Percentiles rank a stretch among this genome's conserved stretches.
phyloP scores from a whole-genome alignment of 2,888 invertebrate genomes.

The Dione juno region DNA sequence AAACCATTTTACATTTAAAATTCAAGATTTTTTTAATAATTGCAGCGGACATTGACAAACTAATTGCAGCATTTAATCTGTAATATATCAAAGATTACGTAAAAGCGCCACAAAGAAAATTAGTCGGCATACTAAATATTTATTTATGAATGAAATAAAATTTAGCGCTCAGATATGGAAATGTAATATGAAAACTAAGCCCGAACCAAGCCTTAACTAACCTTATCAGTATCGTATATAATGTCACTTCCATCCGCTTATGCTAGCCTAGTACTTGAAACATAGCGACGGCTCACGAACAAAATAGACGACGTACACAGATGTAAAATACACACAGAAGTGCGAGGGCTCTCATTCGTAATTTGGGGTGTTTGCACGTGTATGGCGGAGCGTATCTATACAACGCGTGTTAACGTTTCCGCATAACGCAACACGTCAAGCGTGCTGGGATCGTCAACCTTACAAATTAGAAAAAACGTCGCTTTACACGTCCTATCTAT shows the following conservation, averaged over 20 bases:
- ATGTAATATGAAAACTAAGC: conserved; percentile 27
- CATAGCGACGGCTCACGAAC: conserved; percentile 76
- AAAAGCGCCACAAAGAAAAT: not conserved
- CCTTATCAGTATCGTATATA: conserved; percentile 23
- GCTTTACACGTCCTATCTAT: conserved; percentile 54
- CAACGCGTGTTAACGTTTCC: conserved; percentile 83
- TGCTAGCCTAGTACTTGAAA: conserved; percentile 71
- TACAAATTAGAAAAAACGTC: conserved; percentile 79
- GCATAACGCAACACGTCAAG: conserved; percentile 76
- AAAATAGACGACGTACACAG: conserved; percentile 68
- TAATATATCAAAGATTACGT: not conserved
- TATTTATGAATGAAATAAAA: conserved; percentile 5
- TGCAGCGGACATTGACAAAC: not conserved
- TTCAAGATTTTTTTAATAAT: not conserved
- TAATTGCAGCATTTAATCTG: conserved; percentile 1
- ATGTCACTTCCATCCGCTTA: conserved; percentile 49
- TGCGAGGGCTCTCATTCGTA: conserved; percentile 58
- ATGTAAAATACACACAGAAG: conserved; percentile 57
- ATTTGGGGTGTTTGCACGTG: conserved; percentile 64
- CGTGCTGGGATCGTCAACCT: conserved; percentile 81
- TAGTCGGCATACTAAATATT: not conserved
- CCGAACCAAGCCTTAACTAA: conserved; percentile 14
- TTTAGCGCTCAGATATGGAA: conserved; percentile 9
- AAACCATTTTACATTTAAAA: not conserved
- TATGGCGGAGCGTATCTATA: conserved; percentile 57